Base-by-base conservation (phyloP, 2,797 vertebrate genomes). In the Pipistrellus kuhlii region DNA sequence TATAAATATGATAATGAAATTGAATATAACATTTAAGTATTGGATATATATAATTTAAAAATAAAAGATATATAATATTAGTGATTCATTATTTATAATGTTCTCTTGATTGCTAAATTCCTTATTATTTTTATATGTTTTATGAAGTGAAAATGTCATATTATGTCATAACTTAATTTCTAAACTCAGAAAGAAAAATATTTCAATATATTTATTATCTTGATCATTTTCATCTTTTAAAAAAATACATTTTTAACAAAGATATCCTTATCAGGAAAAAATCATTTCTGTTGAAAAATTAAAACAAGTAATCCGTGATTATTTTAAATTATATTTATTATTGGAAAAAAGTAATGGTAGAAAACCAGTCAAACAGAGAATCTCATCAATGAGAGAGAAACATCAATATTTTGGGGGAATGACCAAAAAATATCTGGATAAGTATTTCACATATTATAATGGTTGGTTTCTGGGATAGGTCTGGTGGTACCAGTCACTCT, bases 401-500 rank as follows among this genome's bases (percentile, higher is more conserved):
- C 20, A 55, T 55, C 53, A 55, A 55, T 55, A 55, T 55, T 21
- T 55, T 55, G 3, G 66, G 7, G 3, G 71, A 41, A 20, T 69
- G 2, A 55, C 1, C 53, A 14, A 73, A 35, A 92, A 35, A 21
- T 32, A 32, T 5, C 1, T 53, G 13, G 11, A 13, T 6, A 25
- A 51, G 53, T 90, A 44, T n/a, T 84, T 76, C 17, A 81, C 27
- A 83, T 30, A 4, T n/a, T 30, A 21, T n/a, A 78, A 51, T 2
- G 44, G 5, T 44, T 35, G 9, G 0, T 73, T 83, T 83, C 38
- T 83, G 48, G n/a, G 27, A 18, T 23, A 84, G 0, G 17, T 18
- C 55, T 27, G 3, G 12, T 55, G 5, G 5, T 59, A 15, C 0
- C 1, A 86, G 2, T 2, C 3, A 27, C 0, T 25, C 1, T 68